These are phyloP conservation scores for Drosophila lacertosa DNA, from an alignment of 1,140 invertebrate species.

Conservation along the genomic window DNA sequence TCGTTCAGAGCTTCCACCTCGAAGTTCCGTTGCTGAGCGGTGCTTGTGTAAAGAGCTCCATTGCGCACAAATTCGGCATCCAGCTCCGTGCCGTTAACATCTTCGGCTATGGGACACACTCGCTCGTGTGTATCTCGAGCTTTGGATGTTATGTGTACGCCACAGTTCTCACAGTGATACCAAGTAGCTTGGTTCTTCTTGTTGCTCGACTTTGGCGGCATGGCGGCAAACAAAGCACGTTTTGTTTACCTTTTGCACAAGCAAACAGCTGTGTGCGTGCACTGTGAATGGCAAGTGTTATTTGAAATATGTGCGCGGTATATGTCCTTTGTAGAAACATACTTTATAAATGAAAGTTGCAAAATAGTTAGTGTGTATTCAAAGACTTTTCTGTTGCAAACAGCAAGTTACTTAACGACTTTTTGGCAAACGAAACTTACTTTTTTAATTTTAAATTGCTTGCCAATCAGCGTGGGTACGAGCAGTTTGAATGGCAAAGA, in stretches of 20 bases:
- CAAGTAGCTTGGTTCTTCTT: slow-evolving; percentile 69
- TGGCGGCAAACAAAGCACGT: slow-evolving; percentile 37
- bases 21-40: slow-evolving; percentile 56
- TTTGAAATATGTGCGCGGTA: neutral
- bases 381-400: too few relatives aligned
- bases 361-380: too few relatives aligned
- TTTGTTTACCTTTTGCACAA: slow-evolving; percentile 28
- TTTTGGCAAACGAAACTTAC: too few relatives aligned
- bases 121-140: slow-evolving; percentile 63
- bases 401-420: too few relatives aligned
- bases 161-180: slow-evolving; percentile 71
- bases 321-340: too few relatives aligned
- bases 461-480: too few relatives aligned
- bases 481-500: too few relatives aligned
- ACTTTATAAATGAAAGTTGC: too few relatives aligned
- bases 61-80: slow-evolving; percentile 55
- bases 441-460: too few relatives aligned
- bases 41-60: slow-evolving; percentile 55
- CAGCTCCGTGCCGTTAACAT: neutral
- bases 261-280: slow-evolving; percentile 14
- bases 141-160: slow-evolving; percentile 66
- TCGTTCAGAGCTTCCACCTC: slow-evolving; percentile 84
- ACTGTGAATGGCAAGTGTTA: slow-evolving; percentile 35
- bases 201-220: slow-evolving; percentile 81
- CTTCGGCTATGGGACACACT: slow-evolving; percentile 40